phyloP scores from a whole-genome alignment of 2,888 invertebrate genomes.

The Scaptodrosophila latifasciaeformis region DNA sequence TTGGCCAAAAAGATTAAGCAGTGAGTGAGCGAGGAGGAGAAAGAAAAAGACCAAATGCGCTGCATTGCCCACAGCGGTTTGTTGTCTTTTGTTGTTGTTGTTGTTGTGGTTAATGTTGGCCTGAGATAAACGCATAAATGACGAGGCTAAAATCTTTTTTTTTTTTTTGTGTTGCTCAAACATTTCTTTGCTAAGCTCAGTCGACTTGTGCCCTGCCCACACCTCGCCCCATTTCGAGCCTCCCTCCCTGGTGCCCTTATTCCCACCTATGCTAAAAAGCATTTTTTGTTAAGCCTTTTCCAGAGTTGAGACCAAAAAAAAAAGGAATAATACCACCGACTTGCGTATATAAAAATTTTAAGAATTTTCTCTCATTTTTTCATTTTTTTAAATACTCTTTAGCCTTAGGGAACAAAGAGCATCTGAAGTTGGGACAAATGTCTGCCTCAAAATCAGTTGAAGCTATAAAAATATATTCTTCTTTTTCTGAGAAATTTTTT shows the following conservation, averaged over 20 bases:
- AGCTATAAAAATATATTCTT: slow-evolving; percentile 15
- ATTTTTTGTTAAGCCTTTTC: slow-evolving; percentile 64
- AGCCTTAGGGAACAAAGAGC: too few relatives aligned
- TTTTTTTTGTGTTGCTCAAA: slow-evolving; percentile 32
- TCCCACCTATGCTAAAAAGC: slow-evolving; percentile 53
- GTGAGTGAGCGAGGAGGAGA: too few relatives aligned
- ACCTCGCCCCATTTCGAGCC: neutral
- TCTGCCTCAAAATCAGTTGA: too few relatives aligned
- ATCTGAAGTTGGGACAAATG: too few relatives aligned
- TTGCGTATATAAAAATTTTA: slow-evolving; percentile 62
- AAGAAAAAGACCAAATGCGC: too few relatives aligned
- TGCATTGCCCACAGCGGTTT: neutral
- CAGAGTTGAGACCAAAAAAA: slow-evolving; percentile 28
- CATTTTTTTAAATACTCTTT: neutral
- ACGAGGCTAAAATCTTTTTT: slow-evolving; percentile 62
- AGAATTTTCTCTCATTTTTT: slow-evolving; percentile 52
- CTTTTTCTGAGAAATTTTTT: slow-evolving; percentile 40
- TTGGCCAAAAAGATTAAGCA: slow-evolving; percentile 25
- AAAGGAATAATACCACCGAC: slow-evolving; percentile 3
- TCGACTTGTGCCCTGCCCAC: neutral
- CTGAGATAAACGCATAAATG: slow-evolving; percentile 65
- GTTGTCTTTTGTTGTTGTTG: neutral
- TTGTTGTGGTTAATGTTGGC: slow-evolving; percentile 41
- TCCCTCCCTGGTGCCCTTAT: neutral
- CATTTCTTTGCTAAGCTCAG: slow-evolving; percentile 48